Base-by-base conservation (phyloP, 1,140 invertebrate genomes). In the Wasmannia auropunctata region DNA sequence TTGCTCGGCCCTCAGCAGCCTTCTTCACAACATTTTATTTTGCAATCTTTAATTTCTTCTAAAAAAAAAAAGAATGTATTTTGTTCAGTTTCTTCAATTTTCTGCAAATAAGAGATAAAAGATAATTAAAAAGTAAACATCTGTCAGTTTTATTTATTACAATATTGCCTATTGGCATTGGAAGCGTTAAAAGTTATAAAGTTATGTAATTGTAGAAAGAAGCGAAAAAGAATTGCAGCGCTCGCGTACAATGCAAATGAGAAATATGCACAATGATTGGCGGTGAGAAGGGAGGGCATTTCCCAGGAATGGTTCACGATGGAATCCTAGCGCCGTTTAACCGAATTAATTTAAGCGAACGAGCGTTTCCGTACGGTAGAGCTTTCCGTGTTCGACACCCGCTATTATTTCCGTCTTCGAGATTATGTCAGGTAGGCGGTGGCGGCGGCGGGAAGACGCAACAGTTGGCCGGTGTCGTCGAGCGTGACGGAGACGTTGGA, bases 401-500 rank as follows among this genome's bases (percentile, higher is more conserved):
- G 37, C 37, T 83, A 83, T 72, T 81, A 81, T 81, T 81, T 81
- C 51, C 49, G 51, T 72, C 65, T 81, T 83, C 7, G n/a, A 60
- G 79, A 77, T 86, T 76, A 56, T 22, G 37, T 49, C 31, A n/a
- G 25, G 10, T 80, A 51, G 19, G 69, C 19, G 28, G 75, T 25
- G 83, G 77, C 58, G 19, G 69, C 19, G 28, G 75, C 37, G 83
- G 77, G 43, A 91, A 88, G 76, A 85, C 79, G 91, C 92, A 93
- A 94, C 93, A 94, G 93, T 93, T 94, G 93, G 90, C 72, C 75
- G 86, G 77, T 80, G 90, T 88, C 67, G 16, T 88, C 63, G 40
- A 88, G 89, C 92, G 91, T 93, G 72, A 91, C 92, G 86, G 91
- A 93, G 92, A 90, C 89, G 92, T 91, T 93, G 85, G 80, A 84